A percentile compares a stretch with the other conserved stretches of the same genome.
These are phyloP conservation scores for Mesoligia furuncula DNA, from an alignment of 2,888 invertebrate genomes.

Conservation along the genomic window DNA sequence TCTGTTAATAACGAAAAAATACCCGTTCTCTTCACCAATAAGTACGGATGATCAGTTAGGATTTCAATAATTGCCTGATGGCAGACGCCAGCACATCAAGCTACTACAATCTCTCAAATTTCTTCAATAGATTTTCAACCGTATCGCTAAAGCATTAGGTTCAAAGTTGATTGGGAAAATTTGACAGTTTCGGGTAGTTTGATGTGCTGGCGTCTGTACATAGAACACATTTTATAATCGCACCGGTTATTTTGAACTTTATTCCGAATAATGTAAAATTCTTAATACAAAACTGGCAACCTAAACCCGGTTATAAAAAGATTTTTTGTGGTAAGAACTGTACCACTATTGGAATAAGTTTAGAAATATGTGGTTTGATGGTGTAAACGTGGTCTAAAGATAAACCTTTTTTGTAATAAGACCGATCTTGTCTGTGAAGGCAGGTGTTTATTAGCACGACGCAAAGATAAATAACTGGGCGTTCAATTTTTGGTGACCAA, in stretches of 20 bases:
- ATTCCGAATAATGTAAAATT: background rate
- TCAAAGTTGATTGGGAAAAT: no score
- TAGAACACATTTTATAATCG: background rate
- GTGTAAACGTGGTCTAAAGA: no score
- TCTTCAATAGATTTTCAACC: no score
- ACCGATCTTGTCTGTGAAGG: constrained; percentile 17
- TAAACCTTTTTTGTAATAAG: constrained; percentile 1
- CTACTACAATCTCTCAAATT: no score
- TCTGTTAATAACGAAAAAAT: background rate
- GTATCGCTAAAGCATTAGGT: no score
- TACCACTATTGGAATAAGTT: background rate
- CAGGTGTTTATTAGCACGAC: background rate
- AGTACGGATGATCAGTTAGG: no score
- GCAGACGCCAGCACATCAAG: no score
- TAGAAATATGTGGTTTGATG: constrained; percentile 1
- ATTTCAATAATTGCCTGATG: background rate
- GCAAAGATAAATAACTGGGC: background rate
- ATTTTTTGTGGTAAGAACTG: background rate
- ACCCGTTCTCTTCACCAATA: background rate
- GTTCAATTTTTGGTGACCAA: constrained; percentile 7
- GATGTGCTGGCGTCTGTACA: no score
- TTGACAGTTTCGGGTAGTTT: no score
- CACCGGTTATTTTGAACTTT: background rate
- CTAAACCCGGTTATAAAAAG: background rate
- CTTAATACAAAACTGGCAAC: background rate